Conservation (phyloP, 2,888 invertebrate species). For the Teleogryllus oceanicus region DNA sequence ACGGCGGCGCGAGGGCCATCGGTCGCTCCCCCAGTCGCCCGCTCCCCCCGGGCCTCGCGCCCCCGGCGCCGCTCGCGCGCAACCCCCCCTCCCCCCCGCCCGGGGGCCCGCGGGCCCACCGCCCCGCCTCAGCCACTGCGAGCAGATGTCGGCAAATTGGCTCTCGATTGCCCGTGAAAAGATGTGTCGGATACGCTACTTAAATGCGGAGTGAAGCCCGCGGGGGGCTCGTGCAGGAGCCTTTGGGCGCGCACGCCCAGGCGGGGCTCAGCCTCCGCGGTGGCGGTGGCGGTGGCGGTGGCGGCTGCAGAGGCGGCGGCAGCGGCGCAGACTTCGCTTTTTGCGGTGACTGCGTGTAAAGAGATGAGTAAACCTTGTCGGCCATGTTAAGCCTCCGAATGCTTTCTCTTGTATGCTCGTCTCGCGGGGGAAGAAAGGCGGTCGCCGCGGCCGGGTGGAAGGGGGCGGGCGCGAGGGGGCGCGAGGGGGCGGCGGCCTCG, state of each 20-base stretch:
- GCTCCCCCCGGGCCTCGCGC: slow-evolving; percentile 18
- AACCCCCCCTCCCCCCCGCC: too few species aligned
- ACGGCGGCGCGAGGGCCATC: not conserved
- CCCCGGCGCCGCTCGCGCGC: not conserved
- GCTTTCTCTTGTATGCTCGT: not conserved
- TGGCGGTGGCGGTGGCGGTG: not conserved
- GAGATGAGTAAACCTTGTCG: slow-evolving; percentile 22
- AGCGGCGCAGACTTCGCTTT: not conserved
- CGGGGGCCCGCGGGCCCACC: too few species aligned
- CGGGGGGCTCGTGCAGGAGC: not conserved
- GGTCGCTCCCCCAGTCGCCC: not conserved
- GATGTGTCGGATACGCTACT: slow-evolving; percentile 36
- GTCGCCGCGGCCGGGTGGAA: too few species aligned
- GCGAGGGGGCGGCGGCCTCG: too few species aligned
- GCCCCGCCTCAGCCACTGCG: slow-evolving; percentile 18
- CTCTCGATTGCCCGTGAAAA: slow-evolving; percentile 37
- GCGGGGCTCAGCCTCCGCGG: not conserved
- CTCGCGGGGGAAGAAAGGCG: not conserved
- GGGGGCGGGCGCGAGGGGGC: too few species aligned
- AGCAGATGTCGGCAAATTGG: slow-evolving; percentile 37
- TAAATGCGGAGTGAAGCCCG: slow-evolving; percentile 31
- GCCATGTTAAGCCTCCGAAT: slow-evolving; percentile 18
- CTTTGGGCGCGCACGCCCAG: not conserved
- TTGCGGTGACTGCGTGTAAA: not conserved
- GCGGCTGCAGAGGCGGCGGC: too few species aligned